Evolutionary conservation across 1,140 invertebrate genomes (phyloP).

Genomic region (Proctacanthus coquilletti): DNA sequence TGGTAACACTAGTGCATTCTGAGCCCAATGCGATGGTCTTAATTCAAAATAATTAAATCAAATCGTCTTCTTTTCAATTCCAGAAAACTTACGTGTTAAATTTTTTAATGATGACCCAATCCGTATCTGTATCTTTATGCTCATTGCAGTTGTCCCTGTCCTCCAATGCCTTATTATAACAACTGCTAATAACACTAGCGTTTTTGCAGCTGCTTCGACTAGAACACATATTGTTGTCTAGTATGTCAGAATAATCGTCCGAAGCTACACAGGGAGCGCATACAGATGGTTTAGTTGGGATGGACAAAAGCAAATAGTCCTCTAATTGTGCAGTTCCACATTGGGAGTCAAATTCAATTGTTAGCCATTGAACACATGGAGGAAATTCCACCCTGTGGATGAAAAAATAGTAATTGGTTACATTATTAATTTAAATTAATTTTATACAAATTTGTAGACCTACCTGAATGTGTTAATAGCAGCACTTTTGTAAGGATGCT

Average conservation of each 20-base stretch:
- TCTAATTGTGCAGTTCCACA: conserved; percentile 88
- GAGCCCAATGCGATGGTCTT: conserved; percentile 69
- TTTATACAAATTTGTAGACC: conserved; percentile 5
- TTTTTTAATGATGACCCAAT: conserved; percentile 29
- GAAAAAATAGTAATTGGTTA: neutral
- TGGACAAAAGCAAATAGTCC: conserved; percentile 78
- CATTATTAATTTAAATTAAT: neutral
- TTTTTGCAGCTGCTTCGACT: conserved; percentile 9
- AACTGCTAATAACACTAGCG: conserved; percentile 16
- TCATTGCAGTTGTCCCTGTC: conserved; percentile 5
- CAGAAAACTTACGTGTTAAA: conserved; percentile 28
- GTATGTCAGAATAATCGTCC: conserved; percentile 21
- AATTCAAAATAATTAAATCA: conserved; percentile 5
- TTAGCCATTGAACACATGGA: conserved; percentile 74
- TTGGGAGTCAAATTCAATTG: conserved; percentile 81
- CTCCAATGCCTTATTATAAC: conserved; percentile 12
- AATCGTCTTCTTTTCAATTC: neutral
- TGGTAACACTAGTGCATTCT: conserved; percentile 70
- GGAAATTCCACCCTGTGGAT: conserved; percentile 69
- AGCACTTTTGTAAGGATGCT: conserved; percentile 90
- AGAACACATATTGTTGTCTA: conserved; percentile 17
- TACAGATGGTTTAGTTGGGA: conserved; percentile 36
- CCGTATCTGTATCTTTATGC: conserved; percentile 12
- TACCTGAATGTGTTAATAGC: conserved; percentile 73
- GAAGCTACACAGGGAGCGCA: conserved; percentile 6